Evolutionary conservation across 2,888 invertebrate genomes (phyloP).

Genomic region (Pseudococcus viburni): DNA sequence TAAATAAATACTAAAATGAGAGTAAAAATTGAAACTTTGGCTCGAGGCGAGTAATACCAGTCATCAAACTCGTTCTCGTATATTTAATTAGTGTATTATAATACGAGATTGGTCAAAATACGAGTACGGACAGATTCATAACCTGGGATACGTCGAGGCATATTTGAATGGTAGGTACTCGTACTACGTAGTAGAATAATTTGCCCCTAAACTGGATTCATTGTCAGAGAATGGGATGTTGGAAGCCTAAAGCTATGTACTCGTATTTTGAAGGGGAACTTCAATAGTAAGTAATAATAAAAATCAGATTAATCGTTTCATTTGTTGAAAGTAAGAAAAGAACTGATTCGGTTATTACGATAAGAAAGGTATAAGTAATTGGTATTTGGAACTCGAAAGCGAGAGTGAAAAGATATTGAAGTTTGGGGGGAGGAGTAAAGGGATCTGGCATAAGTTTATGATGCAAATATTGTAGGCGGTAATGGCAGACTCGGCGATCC

Average conservation of each 20-base stretch:
- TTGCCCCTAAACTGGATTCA: neutral
- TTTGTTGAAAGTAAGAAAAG: neutral
- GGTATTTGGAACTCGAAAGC: neutral
- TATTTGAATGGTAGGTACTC: neutral
- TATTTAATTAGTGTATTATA: neutral
- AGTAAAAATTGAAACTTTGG: conserved; percentile 45
- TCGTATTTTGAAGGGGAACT: neutral
- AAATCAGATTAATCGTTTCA: neutral
- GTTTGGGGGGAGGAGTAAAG: neutral
- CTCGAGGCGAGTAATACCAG: conserved; percentile 27
- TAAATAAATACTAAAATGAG: conserved; percentile 9
- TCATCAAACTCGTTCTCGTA: conserved; percentile 26
- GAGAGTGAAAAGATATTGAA: neutral
- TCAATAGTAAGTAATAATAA: neutral
- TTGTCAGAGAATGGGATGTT: neutral
- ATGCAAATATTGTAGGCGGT: neutral
- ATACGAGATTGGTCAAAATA: neutral
- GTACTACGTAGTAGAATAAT: neutral
- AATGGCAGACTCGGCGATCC: neutral
- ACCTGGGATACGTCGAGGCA: neutral
- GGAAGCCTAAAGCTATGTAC: neutral
- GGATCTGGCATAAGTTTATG: neutral
- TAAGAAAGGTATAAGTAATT: neutral
- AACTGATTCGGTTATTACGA: neutral
- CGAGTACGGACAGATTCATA: neutral